A percentile compares a stretch with the other conserved stretches of the same genome.
Evolutionary conservation across 2,113 vertebrate genomes (phyloP).

Genomic region (Circaetus gallicus): DNA sequence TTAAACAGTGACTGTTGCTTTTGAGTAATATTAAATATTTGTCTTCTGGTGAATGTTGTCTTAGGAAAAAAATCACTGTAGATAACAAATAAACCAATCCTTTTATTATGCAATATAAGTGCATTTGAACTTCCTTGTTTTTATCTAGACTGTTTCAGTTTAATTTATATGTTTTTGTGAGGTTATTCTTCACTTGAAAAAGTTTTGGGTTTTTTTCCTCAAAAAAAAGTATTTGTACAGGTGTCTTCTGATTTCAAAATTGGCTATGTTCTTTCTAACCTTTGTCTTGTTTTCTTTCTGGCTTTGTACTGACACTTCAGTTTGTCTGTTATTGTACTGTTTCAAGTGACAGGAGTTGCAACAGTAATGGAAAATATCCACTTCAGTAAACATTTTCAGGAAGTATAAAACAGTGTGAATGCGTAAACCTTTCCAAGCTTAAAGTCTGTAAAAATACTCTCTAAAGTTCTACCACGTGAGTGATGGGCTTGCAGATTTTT

Average conservation of each 20-base stretch:
- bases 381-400: conserved; percentile 1
- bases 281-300: not conserved
- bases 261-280: not conserved
- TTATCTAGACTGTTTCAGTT: not conserved
- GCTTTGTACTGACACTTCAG: not conserved
- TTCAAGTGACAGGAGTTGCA: not conserved
- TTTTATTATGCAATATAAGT: not conserved
- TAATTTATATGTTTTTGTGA: not conserved
- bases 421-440: not conserved
- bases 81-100: not conserved
- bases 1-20: conserved; percentile 44
- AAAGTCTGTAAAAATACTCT: not conserved
- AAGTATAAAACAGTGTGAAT: not conserved
- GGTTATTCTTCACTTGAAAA: not conserved
- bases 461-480: not conserved
- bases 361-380: not conserved
- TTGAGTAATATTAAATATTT: conserved; percentile 64
- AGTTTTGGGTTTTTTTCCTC: not conserved
- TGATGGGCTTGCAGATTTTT: not conserved
- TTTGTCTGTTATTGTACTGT: not conserved
- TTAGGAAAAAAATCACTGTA: not conserved
- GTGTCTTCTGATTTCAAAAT: not conserved
- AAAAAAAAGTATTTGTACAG: not conserved
- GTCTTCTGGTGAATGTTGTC: conserved; percentile 31
- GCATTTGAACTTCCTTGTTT: not conserved